phyloP scores from a whole-genome alignment of 1,140 invertebrate species.

The Aphelinus certus region DNA sequence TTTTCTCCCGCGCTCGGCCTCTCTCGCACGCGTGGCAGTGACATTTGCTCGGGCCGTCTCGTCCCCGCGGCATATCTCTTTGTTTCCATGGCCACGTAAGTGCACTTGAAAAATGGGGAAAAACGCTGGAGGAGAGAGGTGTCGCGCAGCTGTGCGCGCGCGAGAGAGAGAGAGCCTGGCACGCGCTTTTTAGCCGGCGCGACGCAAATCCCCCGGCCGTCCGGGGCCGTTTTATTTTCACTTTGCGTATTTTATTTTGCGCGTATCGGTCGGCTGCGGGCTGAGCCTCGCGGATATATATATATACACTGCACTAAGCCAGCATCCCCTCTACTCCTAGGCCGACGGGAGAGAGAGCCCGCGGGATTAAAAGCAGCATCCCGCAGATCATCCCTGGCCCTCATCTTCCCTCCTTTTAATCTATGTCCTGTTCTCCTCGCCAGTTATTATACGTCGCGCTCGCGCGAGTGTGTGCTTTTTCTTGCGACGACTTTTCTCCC shows the following conservation, averaged over 20 bases:
- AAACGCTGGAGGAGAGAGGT: constrained; percentile 45
- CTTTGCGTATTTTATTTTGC: constrained; percentile 58
- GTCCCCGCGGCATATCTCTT: constrained; percentile 24
- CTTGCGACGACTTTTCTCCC: constrained; percentile 3
- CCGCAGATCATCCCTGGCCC: constrained; percentile 36
- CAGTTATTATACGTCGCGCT: constrained; percentile 8
- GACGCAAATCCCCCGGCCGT: constrained; percentile 48
- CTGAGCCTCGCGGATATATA: constrained; percentile 46
- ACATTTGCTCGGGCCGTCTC: too few species aligned
- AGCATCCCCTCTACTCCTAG: too few species aligned
- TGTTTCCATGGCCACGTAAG: constrained; percentile 45
- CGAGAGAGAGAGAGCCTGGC: not conserved
- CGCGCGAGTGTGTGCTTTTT: not conserved
- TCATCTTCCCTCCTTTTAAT: constrained; percentile 40
- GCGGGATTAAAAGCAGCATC: constrained; percentile 54
- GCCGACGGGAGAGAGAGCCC: too few species aligned
- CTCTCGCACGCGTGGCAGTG: constrained; percentile 7
- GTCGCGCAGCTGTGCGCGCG: constrained; percentile 45
- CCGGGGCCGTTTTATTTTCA: constrained; percentile 59
- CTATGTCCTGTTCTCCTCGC: not conserved
- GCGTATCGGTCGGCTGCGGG: constrained; percentile 45
- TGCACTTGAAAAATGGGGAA: constrained; percentile 57
- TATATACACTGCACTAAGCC: too few species aligned
- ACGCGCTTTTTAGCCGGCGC: constrained; percentile 9
- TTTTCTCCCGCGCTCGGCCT: too few species aligned